Base-by-base conservation (phyloP, 2,888 invertebrate species). In the Tenthredo notha region DNA sequence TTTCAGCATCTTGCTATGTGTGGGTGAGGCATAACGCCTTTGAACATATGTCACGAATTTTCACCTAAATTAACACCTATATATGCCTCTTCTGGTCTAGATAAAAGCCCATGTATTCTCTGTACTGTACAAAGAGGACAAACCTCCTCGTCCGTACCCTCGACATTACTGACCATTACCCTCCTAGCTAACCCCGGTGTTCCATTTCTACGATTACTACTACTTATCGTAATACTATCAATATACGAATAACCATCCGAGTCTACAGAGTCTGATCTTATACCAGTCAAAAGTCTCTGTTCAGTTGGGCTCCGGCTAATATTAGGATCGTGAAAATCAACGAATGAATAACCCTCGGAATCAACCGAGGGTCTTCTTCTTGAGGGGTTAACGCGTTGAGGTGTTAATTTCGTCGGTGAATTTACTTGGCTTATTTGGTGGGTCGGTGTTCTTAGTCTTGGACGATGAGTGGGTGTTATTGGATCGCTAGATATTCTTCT, bases 121-220 rank as follows among this genome's bases (percentile, higher is more conserved):
- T 92, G 92, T 88, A 92, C 92, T 7, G 92, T 91, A 87, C 92
- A 92, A 6, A 92, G 88, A 12, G 92, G 92, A 88, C 92, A 92
- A 65, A 92, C 89, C 86, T 92, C 91, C 85, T 92, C 92, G 85
- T 91, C 90, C 78, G 90, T 90, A 33, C 87, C 90, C 72, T 90
- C 82, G 33, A 75, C 54, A 80, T 54, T 47, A 58, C 82, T 84
- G 75, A 85, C 84, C 18, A 85, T 43, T 86, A 90, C 86, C 74
- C 90, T 88, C 82, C 89, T 88, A 6, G 90, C 90, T 5, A 88
- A 85, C 58, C 91, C 91, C 67, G 91, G 90, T 25, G 87, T 88
- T 85, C 85, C 87, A 77, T 88, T 89, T 74, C 88, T n/a, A n/a
- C 67, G 83, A 40, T 65, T 43, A 47, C n/a, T 61, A 40, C 43